Base-by-base conservation (phyloP, 2,797 vertebrate species). In the Naso thynnoides region DNA sequence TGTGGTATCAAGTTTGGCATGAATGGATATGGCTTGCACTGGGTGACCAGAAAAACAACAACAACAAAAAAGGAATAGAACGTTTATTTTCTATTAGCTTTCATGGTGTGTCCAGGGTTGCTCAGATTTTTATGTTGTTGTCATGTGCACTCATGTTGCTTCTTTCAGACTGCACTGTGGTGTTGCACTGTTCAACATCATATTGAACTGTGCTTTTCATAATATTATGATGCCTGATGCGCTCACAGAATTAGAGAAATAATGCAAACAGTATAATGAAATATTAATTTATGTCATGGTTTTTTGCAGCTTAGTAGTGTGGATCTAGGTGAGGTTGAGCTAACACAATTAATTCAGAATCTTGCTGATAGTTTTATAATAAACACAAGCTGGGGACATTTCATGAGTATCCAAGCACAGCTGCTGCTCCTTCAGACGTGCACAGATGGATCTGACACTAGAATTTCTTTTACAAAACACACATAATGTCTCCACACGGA, bases 201-300 rank as follows among this genome's bases (percentile, higher is more conserved):
- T 38, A 38, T 29, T 60, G 13, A 60, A 47, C 16, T 14, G 2
- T 6, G n/a, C n/a, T 44, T 45, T 4, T n/a, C n/a, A n/a, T n/a
- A n/a, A n/a, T n/a, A n/a, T 16, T 29, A 14, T 8, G 38, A 56
- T 10, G 39, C 54, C 23, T 39, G 16, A 23, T 24, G 2, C n/a
- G 24, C 39, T 58, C 10, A 16, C 7, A 27, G 5, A 41, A 27
- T n/a, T 2, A 21, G 27, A 47, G 18, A 3, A 47, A 48, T 41
- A 10, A 19, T 57, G 23, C 5, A 1, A 21, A 57, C 18, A n/a
- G 7, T 27, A 23, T 33, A 49, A 10, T 36, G 1, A 36, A 62
- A 47, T 26, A 47, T 6, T 3, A 14, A 6, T 63, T 62, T 67
- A 61, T 64, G n/a, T n/a, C n/a, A n/a, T n/a, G n/a, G n/a, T n/a